phyloP scores from a whole-genome alignment of 2,888 invertebrate genomes.

The Steinernema carpocapsae region DNA sequence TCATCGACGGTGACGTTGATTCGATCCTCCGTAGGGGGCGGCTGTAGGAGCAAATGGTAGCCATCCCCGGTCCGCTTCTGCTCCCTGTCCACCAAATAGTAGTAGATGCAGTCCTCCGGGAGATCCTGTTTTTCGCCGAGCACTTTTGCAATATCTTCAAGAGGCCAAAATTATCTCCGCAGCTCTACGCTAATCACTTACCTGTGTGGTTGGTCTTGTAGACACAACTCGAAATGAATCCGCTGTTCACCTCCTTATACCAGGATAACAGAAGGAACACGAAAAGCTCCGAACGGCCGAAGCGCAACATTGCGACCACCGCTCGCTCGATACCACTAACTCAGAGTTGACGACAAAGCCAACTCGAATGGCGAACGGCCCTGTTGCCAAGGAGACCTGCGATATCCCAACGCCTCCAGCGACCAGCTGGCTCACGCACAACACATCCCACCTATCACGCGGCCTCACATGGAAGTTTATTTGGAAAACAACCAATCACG shows the following conservation, averaged over 20 bases:
- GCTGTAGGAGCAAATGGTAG: constrained; percentile 11
- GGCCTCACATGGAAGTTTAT: no score
- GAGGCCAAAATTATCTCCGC: not conserved
- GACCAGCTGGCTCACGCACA: no score
- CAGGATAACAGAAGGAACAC: not conserved
- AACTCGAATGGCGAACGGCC: constrained; percentile 3
- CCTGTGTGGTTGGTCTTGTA: constrained; percentile 6
- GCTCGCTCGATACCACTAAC: not conserved
- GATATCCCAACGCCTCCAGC: not conserved
- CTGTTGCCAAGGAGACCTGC: constrained; percentile 24
- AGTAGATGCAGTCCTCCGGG: constrained; percentile 59
- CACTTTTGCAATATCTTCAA: constrained; percentile 4
- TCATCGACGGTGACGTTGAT: constrained; percentile 53
- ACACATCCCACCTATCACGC: no score
- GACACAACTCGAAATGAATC: not conserved
- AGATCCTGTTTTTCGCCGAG: not conserved
- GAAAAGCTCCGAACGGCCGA: not conserved
- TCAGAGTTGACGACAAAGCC: constrained; percentile 2
- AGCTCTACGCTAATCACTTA: not conserved
- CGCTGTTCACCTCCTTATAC: not conserved
- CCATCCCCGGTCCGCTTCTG: constrained; percentile 37
- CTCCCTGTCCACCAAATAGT: constrained; percentile 56
- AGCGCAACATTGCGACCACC: not conserved
- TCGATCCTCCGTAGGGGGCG: constrained; percentile 52
- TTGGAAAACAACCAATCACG: no score